Evolutionary conservation across 2,113 vertebrate species (phyloP).

Genomic region (Phoxinus phoxinus): DNA sequence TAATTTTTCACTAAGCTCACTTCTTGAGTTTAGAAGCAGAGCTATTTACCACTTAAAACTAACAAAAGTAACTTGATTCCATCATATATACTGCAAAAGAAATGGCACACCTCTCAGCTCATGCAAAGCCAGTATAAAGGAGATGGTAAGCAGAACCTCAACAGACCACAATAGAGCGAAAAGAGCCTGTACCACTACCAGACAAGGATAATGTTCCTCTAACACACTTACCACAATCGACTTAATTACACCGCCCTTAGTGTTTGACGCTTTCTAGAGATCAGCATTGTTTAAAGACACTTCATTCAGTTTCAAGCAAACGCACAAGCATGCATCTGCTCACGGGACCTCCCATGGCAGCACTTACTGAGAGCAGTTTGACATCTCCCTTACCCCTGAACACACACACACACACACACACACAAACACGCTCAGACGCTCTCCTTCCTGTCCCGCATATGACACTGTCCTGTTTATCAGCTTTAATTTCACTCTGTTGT

Average conservation of each 20-base stretch:
- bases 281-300: not conserved
- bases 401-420: slow-evolving; percentile 48
- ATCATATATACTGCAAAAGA: not conserved
- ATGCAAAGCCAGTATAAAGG: not conserved
- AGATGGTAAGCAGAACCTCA: not conserved
- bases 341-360: slow-evolving; percentile 12
- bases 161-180: slow-evolving; percentile 19
- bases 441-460: slow-evolving; percentile 48
- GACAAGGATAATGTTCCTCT: slow-evolving; percentile 25
- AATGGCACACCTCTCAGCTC: not conserved
- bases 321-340: slow-evolving; percentile 29
- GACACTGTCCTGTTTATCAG: slow-evolving; percentile 60
- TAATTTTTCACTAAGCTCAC: not conserved
- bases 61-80: slow-evolving; percentile 12
- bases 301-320: slow-evolving; percentile 3
- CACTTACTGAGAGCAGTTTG: slow-evolving; percentile 24
- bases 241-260: slow-evolving; percentile 19
- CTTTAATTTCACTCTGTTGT: slow-evolving; percentile 54
- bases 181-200: slow-evolving; percentile 16
- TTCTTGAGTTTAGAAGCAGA: not conserved
- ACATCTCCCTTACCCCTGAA: slow-evolving; percentile 20
- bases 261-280: not conserved
- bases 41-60: not conserved
- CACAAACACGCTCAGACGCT: slow-evolving; percentile 12
- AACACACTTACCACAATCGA: slow-evolving; percentile 11